Evolutionary conservation across 2,113 vertebrate genomes (phyloP).

Genomic region (Oncorhynchus tshawytscha): DNA sequence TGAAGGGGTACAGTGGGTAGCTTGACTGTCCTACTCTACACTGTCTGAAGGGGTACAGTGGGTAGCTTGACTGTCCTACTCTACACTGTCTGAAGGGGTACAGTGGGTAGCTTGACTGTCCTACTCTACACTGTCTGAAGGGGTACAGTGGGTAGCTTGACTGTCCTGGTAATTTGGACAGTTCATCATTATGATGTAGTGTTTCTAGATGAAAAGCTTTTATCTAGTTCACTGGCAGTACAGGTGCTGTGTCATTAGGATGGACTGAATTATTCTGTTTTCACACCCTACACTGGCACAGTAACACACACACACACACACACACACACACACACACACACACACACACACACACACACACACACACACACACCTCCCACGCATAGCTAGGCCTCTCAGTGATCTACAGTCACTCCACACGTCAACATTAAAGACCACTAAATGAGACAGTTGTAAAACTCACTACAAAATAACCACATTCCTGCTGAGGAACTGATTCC

Average conservation of each 20-base stretch:
- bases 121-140: no score
- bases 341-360: neutral
- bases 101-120: no score
- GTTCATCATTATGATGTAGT: neutral
- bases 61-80: no score
- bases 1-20: no score
- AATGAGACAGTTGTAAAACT: neutral
- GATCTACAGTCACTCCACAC: slow-evolving; percentile 5
- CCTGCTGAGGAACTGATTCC: neutral
- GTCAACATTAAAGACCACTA: neutral
- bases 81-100: no score
- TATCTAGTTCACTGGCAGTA: neutral
- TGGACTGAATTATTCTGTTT: neutral
- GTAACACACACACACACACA: no score
- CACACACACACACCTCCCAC: neutral
- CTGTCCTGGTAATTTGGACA: neutral
- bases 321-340: no score
- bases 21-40: no score
- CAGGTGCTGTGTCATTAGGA: slow-evolving; percentile 5
- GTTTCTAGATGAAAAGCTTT: neutral
- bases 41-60: no score
- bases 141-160: no score
- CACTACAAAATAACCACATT: slow-evolving; percentile 4
- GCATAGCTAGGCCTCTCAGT: neutral
- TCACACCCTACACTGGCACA: slow-evolving; percentile 10